Evolutionary conservation across 2,797 vertebrate genomes (phyloP).

Genomic region (Lophius americanus): DNA sequence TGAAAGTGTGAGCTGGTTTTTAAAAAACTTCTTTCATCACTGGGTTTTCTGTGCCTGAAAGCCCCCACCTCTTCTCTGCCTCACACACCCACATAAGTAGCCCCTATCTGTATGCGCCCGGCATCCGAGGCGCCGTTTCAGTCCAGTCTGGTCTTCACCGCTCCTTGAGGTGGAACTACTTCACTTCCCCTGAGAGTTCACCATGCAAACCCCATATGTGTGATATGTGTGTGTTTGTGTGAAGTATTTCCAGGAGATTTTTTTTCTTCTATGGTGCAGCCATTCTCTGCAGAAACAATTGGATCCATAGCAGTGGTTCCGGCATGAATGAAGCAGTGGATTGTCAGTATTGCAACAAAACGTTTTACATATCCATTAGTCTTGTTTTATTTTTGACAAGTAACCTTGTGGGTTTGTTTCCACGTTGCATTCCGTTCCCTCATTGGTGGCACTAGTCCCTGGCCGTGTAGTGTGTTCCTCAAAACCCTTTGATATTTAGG

Average conservation of each 20-base stretch:
- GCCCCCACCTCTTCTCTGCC: neutral
- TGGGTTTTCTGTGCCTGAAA: neutral
- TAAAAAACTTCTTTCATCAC: too few relatives aligned
- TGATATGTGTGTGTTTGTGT: constrained; percentile 20
- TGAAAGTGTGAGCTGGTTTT: too few relatives aligned
- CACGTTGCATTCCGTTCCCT: too few relatives aligned
- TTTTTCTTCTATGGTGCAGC: constrained; percentile 32
- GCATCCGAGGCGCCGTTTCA: constrained; percentile 30
- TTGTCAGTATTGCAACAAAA: neutral
- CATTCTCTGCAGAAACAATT: constrained; percentile 26
- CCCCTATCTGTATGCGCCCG: constrained; percentile 58
- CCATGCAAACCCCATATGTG: constrained; percentile 29
- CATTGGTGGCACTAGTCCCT: too few relatives aligned
- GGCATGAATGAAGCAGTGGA: constrained; percentile 22
- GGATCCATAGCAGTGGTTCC: constrained; percentile 33
- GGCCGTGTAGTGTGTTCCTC: too few relatives aligned
- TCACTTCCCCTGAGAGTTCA: constrained; percentile 47
- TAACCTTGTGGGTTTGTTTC: too few relatives aligned
- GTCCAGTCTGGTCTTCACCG: constrained; percentile 58
- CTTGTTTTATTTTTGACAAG: too few relatives aligned
- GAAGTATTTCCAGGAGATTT: constrained; percentile 18
- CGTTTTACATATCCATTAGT: too few relatives aligned
- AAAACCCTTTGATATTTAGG: too few relatives aligned
- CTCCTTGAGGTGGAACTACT: constrained; percentile 67
- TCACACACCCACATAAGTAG: constrained; percentile 10